Conservation (phyloP, 2,888 invertebrate species). For the Andrena haemorrhoa region DNA sequence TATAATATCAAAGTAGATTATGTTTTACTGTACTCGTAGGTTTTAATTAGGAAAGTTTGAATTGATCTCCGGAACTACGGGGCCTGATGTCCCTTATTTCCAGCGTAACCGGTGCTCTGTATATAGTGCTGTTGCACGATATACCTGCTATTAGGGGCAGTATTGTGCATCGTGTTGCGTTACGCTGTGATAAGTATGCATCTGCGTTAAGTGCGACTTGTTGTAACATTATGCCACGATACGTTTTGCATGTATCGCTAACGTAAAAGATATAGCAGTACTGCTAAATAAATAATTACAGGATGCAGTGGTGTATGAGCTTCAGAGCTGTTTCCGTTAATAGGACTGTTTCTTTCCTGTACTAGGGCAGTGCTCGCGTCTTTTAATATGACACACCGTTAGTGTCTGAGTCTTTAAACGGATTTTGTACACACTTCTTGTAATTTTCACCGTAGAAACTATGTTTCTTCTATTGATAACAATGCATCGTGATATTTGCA, state of each 20-base stretch:
- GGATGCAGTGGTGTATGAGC: neutral
- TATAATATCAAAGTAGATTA: neutral
- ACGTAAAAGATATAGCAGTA: conserved; percentile 16
- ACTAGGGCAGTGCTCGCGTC: neutral
- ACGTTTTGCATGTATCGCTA: neutral
- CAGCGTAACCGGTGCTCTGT: neutral
- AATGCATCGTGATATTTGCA: too few relatives aligned
- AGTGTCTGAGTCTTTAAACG: too few relatives aligned
- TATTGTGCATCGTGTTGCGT: conserved; percentile 24
- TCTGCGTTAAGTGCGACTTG: conserved; percentile 21
- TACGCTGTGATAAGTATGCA: conserved; percentile 13
- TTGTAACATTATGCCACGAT: conserved; percentile 8
- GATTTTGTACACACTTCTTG: too few relatives aligned
- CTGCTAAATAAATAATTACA: conserved; percentile 21
- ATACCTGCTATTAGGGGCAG: neutral
- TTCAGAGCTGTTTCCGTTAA: neutral
- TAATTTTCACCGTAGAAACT: too few relatives aligned
- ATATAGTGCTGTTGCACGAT: neutral
- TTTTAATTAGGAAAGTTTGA: neutral
- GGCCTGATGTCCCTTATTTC: conserved; percentile 3
- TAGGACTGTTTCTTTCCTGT: neutral
- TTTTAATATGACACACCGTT: neutral
- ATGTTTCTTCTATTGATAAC: too few relatives aligned
- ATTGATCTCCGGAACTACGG: conserved; percentile 30
- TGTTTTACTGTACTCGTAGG: neutral